These are phyloP conservation scores for Pempheris klunzingeri DNA, from an alignment of 2,797 vertebrate species.

Conservation along the genomic window DNA sequence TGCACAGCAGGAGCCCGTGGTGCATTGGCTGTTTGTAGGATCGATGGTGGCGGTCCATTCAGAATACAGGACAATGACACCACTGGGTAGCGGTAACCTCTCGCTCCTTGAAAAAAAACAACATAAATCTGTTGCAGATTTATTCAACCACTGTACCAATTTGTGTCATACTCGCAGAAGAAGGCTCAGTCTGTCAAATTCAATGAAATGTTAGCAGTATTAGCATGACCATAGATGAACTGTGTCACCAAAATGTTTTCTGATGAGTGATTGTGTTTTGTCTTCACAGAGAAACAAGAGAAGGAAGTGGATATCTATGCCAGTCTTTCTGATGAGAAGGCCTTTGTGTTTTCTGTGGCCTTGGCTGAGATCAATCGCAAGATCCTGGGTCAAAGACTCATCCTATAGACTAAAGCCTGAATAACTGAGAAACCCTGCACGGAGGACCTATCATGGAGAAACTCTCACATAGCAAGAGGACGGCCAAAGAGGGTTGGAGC, in stretches of 20 bases:
- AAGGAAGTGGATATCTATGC: constrained; percentile 99
- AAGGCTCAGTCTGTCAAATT: neutral
- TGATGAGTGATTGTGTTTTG: constrained; percentile 17
- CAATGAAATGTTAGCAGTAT: neutral
- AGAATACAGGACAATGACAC: too few relatives aligned
- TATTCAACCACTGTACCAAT: neutral
- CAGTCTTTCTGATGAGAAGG: constrained; percentile 97
- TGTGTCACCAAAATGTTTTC: neutral
- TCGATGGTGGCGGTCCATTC: too few relatives aligned
- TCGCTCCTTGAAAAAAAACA: too few relatives aligned
- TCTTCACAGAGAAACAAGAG: constrained; percentile 94
- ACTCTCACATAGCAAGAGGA: constrained; percentile 35
- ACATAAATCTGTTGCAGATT: neutral
- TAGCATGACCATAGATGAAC: neutral
- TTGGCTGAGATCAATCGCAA: constrained; percentile 99
- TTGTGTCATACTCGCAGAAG: neutral
- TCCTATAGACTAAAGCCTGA: constrained; percentile 84
- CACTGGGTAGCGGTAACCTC: too few relatives aligned
- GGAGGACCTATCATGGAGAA: constrained; percentile 23
- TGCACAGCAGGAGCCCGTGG: too few relatives aligned
- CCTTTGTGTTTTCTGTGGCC: constrained; percentile 98
- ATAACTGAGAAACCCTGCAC: neutral
- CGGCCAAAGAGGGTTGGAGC: constrained; percentile 64
- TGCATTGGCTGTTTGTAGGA: too few relatives aligned
- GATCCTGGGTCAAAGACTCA: constrained; percentile 97